Evolutionary conservation across 2,113 vertebrate species (phyloP), one percentile per base, ranked within the genome.

Genomic region (Mellivora capensis): DNA sequence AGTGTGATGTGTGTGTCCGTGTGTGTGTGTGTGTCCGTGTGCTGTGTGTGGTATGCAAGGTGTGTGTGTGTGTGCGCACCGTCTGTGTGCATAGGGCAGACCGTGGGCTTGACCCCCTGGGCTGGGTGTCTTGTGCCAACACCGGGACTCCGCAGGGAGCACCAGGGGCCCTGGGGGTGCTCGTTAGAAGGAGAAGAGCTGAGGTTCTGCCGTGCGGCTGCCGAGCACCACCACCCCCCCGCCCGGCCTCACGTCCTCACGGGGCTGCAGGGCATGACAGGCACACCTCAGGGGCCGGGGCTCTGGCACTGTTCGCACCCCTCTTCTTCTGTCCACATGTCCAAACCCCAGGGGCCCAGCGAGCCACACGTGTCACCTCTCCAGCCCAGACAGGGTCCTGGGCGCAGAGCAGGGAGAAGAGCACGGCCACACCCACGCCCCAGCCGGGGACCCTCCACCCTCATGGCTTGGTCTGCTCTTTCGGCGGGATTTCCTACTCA

Each of bases 401-500:
- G 52, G 39, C 20, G 4, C 47, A 1, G 12, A 27, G 21, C 7
- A 8, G 52, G 39, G 21, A 29, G 57, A 94, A 47, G 10, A 61
- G 9, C 20, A 4, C 1, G 8, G 31, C 6, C 37, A 87, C 52
- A 10, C 42, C 17, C 49, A 15, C 6, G 4, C 37, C n/a, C 13
- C 11, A 10, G 27, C n/a, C 0, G 2, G 0, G 1, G 25, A 4
- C 4, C 31, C 4, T 17, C 4, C 14, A 2, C 4, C 39, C 4
- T 13, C 4, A 2, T 9, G 3, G 23, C 39, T 20, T 13, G 4
- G 5, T 39, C 11, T 0, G 5, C 34, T 20, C n/a, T 57, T 21
- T 9, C 0, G 1, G 61, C 14, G 2, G 62, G 42, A 18, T 21
- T 21, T 57, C 39, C 39, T 15, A 0, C 64, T 29, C 47, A 6